phyloP scores from a whole-genome alignment of 2,113 vertebrate genomes.

The Mesoclemmys tuberculata region DNA sequence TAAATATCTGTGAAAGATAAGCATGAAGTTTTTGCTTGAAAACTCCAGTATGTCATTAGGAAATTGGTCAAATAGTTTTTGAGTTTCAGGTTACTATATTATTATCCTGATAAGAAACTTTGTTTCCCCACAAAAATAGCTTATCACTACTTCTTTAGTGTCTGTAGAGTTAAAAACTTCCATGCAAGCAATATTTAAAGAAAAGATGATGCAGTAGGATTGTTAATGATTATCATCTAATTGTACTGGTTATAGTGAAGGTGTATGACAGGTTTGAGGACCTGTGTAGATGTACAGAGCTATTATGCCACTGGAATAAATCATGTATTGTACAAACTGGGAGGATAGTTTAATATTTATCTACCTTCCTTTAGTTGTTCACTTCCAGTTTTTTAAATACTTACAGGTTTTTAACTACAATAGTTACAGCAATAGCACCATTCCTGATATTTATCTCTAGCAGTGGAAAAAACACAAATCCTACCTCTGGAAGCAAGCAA shows the following conservation, averaged over 20 bases:
- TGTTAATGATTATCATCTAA: not conserved
- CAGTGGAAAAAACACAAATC: not conserved
- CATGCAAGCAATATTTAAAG: not conserved
- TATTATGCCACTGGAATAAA: not conserved
- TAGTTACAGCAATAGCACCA: not conserved
- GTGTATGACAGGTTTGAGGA: not conserved
- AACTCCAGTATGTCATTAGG: not conserved
- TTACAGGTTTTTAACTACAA: not conserved
- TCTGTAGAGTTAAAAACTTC: not conserved
- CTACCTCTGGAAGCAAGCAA: not conserved
- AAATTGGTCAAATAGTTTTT: not conserved
- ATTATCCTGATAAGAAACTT: not conserved
- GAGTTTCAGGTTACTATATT: not conserved
- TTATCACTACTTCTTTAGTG: not conserved
- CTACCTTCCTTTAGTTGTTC: not conserved
- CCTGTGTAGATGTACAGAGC: not conserved
- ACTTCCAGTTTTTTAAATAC: rapidly evolving
- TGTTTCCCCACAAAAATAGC: not conserved
- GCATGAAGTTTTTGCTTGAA: not conserved
- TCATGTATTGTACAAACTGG: not conserved
- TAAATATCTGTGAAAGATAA: not conserved
- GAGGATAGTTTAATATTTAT: not conserved
- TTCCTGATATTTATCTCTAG: not conserved
- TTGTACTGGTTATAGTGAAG: not conserved
- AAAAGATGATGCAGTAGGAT: not conserved